These are phyloP conservation scores for Fundulus diaphanus DNA, from an alignment of 2,797 vertebrate genomes.

Conservation along the genomic window DNA sequence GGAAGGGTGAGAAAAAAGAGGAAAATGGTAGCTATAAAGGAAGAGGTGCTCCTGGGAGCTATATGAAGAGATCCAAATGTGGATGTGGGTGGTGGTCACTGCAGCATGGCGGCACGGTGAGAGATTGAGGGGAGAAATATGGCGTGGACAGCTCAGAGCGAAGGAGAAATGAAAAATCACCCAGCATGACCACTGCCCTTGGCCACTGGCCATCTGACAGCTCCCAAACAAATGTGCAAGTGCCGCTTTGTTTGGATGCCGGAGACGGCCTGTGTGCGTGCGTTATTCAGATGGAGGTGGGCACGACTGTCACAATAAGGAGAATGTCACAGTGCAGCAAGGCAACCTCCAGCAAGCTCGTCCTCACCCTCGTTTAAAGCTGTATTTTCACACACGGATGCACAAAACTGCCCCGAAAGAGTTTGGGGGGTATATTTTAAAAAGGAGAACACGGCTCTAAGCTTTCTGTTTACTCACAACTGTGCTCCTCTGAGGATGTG, in stretches of 20 bases:
- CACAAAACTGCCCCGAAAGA: too few relatives aligned
- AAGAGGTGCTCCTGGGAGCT: slow-evolving; percentile 32
- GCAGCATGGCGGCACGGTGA: slow-evolving; percentile 47
- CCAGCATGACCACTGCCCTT: slow-evolving; percentile 70
- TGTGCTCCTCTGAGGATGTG: slow-evolving; percentile 35
- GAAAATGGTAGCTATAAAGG: background rate
- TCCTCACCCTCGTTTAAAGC: too few relatives aligned
- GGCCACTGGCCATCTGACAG: slow-evolving; percentile 63
- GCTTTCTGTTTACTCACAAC: slow-evolving; percentile 7
- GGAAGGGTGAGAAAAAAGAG: slow-evolving; percentile 13
- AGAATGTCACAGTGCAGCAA: slow-evolving; percentile 28
- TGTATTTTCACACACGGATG: too few relatives aligned
- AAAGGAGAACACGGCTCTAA: background rate
- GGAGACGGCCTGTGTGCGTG: slow-evolving; percentile 17
- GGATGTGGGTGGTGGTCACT: slow-evolving; percentile 51
- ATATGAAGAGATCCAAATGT: slow-evolving; percentile 62
- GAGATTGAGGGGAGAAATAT: slow-evolving; percentile 19
- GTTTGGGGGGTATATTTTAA: too few relatives aligned
- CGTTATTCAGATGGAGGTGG: slow-evolving; percentile 1
- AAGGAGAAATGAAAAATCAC: slow-evolving; percentile 65
- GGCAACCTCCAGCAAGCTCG: too few relatives aligned
- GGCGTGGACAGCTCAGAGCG: slow-evolving; percentile 42
- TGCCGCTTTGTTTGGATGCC: slow-evolving; percentile 4
- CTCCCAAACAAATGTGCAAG: slow-evolving; percentile 25
- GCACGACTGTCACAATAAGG: slow-evolving; percentile 38